phyloP scores from a whole-genome alignment of 2,888 invertebrate genomes.

The Beris morrisii region DNA sequence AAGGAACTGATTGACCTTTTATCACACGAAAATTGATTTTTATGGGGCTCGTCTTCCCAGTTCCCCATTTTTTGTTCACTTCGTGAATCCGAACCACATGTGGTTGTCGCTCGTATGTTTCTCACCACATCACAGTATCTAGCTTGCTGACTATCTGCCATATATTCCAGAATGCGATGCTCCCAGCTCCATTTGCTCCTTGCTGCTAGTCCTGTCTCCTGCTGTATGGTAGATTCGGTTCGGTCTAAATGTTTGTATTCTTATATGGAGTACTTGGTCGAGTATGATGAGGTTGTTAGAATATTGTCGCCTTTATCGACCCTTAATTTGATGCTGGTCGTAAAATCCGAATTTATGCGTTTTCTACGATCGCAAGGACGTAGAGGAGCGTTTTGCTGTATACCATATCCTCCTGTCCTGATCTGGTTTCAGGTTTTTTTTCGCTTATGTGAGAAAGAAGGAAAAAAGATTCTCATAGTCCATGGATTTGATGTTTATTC shows the following conservation, averaged over 20 bases:
- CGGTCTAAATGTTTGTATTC: conserved; percentile 7
- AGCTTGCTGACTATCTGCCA: conserved; percentile 14
- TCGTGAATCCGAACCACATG: conserved; percentile 14
- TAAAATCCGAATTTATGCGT: conserved; percentile 35
- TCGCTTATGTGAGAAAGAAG: background rate
- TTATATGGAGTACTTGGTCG: conserved; percentile 19
- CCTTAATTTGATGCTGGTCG: conserved; percentile 37
- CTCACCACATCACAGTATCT: background rate
- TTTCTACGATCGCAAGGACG: conserved; percentile 21
- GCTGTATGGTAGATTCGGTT: background rate
- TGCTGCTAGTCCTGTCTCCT: background rate
- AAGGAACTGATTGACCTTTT: conserved; percentile 36
- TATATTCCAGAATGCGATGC: conserved; percentile 8
- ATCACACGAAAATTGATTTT: conserved; percentile 36
- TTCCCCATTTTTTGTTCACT: background rate
- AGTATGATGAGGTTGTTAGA: conserved; percentile 24
- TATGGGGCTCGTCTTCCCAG: conserved; percentile 20
- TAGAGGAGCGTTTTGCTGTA: background rate
- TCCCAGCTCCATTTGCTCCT: conserved; percentile 1
- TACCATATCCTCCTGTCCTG: background rate
- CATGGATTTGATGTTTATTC: conserved; percentile 6
- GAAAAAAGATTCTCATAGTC: conserved; percentile 1
- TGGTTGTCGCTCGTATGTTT: conserved; percentile 8
- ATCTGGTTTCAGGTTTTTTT: background rate
- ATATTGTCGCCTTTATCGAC: conserved; percentile 33